Evolutionary conservation across 2,797 vertebrate species (phyloP).

Genomic region (Agapornis canus): DNA sequence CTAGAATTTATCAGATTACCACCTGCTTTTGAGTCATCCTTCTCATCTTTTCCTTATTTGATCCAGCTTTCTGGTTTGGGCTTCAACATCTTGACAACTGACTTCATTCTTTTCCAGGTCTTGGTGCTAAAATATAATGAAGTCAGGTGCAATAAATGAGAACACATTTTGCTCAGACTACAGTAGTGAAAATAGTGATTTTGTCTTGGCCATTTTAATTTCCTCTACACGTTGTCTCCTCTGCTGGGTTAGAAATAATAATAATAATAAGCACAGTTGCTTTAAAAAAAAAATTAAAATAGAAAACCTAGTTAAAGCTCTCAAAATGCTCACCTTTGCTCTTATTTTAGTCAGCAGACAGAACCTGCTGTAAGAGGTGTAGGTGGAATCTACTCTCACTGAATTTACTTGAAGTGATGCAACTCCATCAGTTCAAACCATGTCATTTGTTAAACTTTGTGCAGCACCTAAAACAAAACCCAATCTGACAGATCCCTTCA

Average conservation of each 20-base stretch:
- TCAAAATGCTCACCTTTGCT: background rate
- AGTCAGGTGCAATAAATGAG: background rate
- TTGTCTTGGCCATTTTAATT: background rate
- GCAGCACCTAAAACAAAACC: background rate
- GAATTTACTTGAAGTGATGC: background rate
- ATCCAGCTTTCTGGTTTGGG: background rate
- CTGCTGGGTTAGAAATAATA: background rate
- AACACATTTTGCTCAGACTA: background rate
- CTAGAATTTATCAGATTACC: background rate
- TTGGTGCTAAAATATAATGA: background rate
- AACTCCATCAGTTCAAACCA: background rate
- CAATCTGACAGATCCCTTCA: background rate
- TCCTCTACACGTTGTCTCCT: background rate
- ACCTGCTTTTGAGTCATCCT: background rate
- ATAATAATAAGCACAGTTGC: background rate
- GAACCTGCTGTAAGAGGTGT: background rate
- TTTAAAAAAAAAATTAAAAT: background rate
- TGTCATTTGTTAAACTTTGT: background rate
- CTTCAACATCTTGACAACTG: background rate
- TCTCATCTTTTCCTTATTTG: background rate
- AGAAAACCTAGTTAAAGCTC: background rate
- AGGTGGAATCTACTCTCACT: background rate
- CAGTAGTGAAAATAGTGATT: background rate
- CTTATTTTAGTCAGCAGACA: background rate
- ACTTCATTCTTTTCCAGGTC: background rate